Base-by-base conservation (phyloP, 2,888 invertebrate genomes). In the Tipula lateralis region DNA sequence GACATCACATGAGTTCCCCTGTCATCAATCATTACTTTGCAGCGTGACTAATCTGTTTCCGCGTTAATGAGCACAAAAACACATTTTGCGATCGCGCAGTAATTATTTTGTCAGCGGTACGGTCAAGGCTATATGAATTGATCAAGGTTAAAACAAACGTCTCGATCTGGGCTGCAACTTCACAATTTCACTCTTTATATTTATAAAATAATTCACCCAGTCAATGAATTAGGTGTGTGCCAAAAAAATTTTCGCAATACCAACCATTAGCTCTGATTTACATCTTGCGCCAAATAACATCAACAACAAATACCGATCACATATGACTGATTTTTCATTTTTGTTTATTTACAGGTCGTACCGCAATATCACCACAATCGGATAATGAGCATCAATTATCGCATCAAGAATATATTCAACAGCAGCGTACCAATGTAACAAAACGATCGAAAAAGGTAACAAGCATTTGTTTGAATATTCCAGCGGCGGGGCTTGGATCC, bases 401-500 rank as follows among this genome's bases (percentile, higher is more conserved):
- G 24, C 82, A 36, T 5, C 34, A 84, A 16, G 66, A 66, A 9
- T 66, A 66, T 12, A 36, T 83, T 0, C 24, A 24, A 83, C 24
- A 29, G 29, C 84, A 36, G 84, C 84, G 29, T 29, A 16, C 44
- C 4, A 84, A 84, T 84, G 84, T 84, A 24, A 84, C 90, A 91
- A 91, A 91, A 89, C 91, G 88, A 90, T 91, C 90, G 87, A 93
- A 91, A 91, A 92, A 90, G 89, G 91, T 93, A 87, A 92, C 91
- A 86, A 91, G 92, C 88, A 92, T 93, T 86, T 92, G 92, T 29
- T 89, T 94, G 84, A 93, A 93, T 88, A 91, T 93, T 88, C 93
- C 93, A 86, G 93, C 93, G 13, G 93, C 93, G 24, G 93, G 93
- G 30, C 88, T 93, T 86, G 93, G 93, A 87, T 93, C 91, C 85